Percentiles rank a stretch among this genome's conserved stretches.
phyloP scores from a whole-genome alignment of 2,888 invertebrate species.

The Trissoscelio sp. region DNA sequence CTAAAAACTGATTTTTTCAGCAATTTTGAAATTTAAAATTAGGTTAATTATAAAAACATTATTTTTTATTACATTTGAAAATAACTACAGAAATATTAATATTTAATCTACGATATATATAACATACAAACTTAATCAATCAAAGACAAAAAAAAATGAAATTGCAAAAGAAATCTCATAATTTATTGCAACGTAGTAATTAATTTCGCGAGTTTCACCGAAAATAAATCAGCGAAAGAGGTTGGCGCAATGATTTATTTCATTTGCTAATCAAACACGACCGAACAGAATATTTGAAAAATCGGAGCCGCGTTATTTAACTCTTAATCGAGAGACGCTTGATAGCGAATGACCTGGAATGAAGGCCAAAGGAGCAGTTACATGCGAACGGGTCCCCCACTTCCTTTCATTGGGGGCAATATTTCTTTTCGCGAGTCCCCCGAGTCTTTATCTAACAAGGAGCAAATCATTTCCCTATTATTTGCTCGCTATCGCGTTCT shows the following conservation, averaged over 20 bases:
- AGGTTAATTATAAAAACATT: no score
- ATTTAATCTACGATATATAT: no score
- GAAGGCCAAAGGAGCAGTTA: slow-evolving; percentile 78
- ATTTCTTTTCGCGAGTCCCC: slow-evolving; percentile 82
- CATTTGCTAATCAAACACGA: slow-evolving; percentile 62
- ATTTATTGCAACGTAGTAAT: slow-evolving; percentile 14
- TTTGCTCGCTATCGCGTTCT: slow-evolving; percentile 82
- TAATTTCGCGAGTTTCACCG: slow-evolving; percentile 6
- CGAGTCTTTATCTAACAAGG: slow-evolving; percentile 83
- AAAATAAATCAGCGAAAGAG: slow-evolving; percentile 24
- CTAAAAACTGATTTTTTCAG: no score
- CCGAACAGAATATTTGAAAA: slow-evolving; percentile 64
- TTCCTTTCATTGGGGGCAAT: slow-evolving; percentile 82
- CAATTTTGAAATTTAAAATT: no score
- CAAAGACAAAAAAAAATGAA: no score
- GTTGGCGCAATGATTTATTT: slow-evolving; percentile 40
- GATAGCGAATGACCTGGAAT: slow-evolving; percentile 78
- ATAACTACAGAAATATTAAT: no score
- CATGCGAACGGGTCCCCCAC: slow-evolving; percentile 77
- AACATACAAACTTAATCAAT: no score
- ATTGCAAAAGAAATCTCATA: slow-evolving; percentile 20
- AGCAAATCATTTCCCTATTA: slow-evolving; percentile 84
- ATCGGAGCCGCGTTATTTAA: slow-evolving; percentile 75
- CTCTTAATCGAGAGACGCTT: slow-evolving; percentile 79
- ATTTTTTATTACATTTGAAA: no score